A percentile compares a stretch with the other conserved stretches of the same genome.
phyloP scores from a whole-genome alignment of 2,797 vertebrate species.

The Fratercula arctica region DNA sequence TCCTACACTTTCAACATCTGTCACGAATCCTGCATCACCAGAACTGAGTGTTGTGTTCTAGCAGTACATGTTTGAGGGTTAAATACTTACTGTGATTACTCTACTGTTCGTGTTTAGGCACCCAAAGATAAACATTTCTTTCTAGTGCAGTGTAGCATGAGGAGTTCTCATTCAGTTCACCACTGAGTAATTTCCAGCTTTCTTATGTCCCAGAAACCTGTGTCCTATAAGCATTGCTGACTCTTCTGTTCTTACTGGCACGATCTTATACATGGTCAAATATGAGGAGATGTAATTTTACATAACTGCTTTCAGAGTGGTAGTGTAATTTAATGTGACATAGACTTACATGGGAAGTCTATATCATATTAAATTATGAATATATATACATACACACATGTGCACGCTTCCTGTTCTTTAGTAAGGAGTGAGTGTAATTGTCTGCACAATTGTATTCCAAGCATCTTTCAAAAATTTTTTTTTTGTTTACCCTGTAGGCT shows the following conservation, averaged over 20 bases:
- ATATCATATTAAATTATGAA: neutral
- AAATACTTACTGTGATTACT: neutral
- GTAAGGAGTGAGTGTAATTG: neutral
- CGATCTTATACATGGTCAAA: neutral
- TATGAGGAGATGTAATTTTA: neutral
- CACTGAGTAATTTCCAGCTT: neutral
- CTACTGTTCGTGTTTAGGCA: neutral
- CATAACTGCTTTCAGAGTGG: neutral
- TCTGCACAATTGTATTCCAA: neutral
- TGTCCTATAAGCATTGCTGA: neutral
- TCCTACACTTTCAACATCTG: neutral
- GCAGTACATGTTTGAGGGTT: neutral
- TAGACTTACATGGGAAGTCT: neutral
- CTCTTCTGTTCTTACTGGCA: neutral
- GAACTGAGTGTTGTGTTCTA: neutral
- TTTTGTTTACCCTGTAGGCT: neutral
- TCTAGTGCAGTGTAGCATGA: neutral
- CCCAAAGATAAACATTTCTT: neutral
- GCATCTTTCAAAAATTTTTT: neutral
- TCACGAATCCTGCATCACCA: neutral
- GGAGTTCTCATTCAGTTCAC: neutral
- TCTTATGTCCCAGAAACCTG: neutral
- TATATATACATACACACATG: rapidly evolving
- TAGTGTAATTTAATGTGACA: neutral
- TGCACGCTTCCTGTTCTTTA: neutral